Conservation (phyloP, 2,113 vertebrate genomes). For the Pyrgilauda ruficollis region DNA sequence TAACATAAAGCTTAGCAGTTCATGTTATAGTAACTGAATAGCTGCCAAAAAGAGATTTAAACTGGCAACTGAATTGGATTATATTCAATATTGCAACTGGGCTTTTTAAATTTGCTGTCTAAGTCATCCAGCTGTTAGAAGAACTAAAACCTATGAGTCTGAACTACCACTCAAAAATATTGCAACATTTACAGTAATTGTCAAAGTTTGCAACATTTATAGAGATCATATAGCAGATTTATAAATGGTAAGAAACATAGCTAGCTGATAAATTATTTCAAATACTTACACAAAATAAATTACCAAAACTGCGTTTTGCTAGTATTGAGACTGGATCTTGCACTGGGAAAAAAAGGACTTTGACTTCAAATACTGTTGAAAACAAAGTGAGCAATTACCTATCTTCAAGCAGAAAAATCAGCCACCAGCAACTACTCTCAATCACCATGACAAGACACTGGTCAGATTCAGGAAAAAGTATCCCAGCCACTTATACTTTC, state of each 20-base stretch:
- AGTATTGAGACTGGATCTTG: neutral
- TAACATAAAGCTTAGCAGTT: slow-evolving; percentile 9
- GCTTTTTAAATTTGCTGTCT: neutral
- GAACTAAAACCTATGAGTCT: neutral
- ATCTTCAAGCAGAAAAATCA: neutral
- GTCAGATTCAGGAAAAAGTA: neutral
- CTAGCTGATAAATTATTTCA: neutral
- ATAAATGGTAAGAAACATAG: neutral
- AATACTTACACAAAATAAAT: neutral
- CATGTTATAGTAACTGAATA: neutral
- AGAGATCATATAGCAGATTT: neutral
- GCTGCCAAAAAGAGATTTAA: slow-evolving; percentile 26
- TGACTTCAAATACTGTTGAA: neutral
- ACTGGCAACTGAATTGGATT: slow-evolving; percentile 11
- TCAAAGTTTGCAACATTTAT: neutral
- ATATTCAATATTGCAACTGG: neutral
- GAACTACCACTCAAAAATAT: neutral
- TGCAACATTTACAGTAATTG: neutral
- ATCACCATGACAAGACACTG: neutral
- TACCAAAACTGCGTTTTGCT: neutral
- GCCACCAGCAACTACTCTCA: neutral
- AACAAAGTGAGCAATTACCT: neutral
- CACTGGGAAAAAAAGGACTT: neutral
- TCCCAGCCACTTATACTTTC: neutral
- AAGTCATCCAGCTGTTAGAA: neutral